A percentile compares a stretch with the other conserved stretches of the same genome.
Evolutionary conservation across 1,140 invertebrate genomes (phyloP).

Genomic region (silkworm (Bombyx mori)): DNA sequence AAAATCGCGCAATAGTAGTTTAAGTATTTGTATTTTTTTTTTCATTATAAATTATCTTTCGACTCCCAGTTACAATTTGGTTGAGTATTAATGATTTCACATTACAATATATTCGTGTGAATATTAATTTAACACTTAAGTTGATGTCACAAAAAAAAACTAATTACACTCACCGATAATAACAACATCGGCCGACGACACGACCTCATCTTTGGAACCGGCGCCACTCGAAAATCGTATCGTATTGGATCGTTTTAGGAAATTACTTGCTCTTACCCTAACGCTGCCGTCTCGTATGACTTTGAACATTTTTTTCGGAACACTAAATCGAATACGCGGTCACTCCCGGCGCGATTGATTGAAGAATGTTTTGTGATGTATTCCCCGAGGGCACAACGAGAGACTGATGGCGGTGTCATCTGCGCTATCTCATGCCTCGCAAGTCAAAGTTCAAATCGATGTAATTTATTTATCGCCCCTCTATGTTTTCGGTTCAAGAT

Average conservation of each 20-base stretch:
- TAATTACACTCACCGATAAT: slow-evolving; percentile 44
- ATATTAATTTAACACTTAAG: no score
- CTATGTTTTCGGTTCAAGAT: no score
- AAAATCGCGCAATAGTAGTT: no score
- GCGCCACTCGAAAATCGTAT: slow-evolving; percentile 17
- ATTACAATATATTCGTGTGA: no score
- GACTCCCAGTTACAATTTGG: no score
- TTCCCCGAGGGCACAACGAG: neutral
- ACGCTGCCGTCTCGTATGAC: slow-evolving; percentile 30
- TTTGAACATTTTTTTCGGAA: slow-evolving; percentile 43
- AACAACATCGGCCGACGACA: slow-evolving; percentile 57
- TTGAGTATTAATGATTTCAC: no score
- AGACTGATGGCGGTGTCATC: neutral
- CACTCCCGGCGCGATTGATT: slow-evolving; percentile 1
- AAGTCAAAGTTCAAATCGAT: slow-evolving; percentile 2
- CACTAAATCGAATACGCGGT: slow-evolving; percentile 3
- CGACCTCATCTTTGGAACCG: slow-evolving; percentile 35
- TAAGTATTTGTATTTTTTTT: no score
- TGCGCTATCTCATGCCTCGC: neutral
- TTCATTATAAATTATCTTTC: no score
- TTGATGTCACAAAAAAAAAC: no score
- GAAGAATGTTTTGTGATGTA: slow-evolving; percentile 4
- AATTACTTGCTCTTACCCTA: slow-evolving; percentile 29
- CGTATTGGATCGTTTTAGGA: slow-evolving; percentile 25
- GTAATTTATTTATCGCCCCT: no score